These are phyloP conservation scores for Xylocopa sonorina DNA, from an alignment of 1,140 invertebrate genomes.

Conservation along the genomic window DNA sequence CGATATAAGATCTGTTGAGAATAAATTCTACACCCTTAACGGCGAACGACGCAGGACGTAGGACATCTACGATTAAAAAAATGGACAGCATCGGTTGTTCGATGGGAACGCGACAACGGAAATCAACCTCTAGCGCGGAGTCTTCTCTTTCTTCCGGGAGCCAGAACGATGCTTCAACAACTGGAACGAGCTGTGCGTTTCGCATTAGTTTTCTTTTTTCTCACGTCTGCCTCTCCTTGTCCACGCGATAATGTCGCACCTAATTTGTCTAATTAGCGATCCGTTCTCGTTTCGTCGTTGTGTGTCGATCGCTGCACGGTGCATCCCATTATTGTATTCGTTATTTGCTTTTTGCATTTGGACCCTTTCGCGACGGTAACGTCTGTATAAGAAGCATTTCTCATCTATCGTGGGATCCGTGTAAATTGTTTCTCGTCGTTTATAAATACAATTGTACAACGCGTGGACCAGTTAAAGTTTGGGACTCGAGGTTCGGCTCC, in stretches of 20 bases:
- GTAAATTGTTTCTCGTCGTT: not conserved
- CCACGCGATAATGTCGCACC: slow-evolving; percentile 1
- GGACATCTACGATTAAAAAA: too few relatives aligned
- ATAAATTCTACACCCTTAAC: slow-evolving; percentile 31
- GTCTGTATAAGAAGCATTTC: slow-evolving; percentile 1
- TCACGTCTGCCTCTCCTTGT: not conserved
- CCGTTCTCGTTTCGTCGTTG: slow-evolving; percentile 16
- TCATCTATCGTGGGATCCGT: not conserved
- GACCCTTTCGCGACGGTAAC: slow-evolving; percentile 36
- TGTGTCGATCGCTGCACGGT: slow-evolving; percentile 4
- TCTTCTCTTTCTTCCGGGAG: slow-evolving; percentile 22
- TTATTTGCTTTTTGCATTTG: not conserved
- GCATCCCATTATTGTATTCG: not conserved
- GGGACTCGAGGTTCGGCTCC: not conserved
- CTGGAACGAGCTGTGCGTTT: slow-evolving; percentile 39
- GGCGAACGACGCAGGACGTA: slow-evolving; percentile 37
- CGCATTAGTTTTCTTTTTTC: not conserved
- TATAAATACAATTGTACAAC: slow-evolving; percentile 5
- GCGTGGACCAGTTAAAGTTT: not conserved
- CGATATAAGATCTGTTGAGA: slow-evolving; percentile 38
- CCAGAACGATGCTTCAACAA: slow-evolving; percentile 50
- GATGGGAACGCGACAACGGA: slow-evolving; percentile 11
- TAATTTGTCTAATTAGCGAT: not conserved
- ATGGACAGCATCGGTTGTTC: slow-evolving; percentile 33
- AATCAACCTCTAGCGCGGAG: slow-evolving; percentile 13